These are phyloP conservation scores for Aleiodes sp. DNA, from an alignment of 1,140 invertebrate species.

Conservation along the genomic window DNA sequence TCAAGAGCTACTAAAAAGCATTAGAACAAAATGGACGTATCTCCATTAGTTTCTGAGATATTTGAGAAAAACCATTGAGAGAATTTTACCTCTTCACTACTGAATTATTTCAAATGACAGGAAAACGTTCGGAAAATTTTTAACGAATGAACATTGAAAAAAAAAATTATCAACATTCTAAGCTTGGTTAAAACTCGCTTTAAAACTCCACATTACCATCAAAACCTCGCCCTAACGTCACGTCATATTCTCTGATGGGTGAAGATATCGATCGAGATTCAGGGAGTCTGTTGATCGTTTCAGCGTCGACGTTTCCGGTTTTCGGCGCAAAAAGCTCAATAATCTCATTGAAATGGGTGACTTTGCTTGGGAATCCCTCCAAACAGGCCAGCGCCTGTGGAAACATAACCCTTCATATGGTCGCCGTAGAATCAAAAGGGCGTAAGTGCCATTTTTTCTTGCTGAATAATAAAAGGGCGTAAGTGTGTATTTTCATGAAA, in stretches of 20 bases:
- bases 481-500: too few species aligned
- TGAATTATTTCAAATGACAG: too few species aligned
- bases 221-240: conserved; percentile 30
- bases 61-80: too few species aligned
- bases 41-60: too few species aligned
- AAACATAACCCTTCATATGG: neutral
- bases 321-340: conserved; percentile 51
- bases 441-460: too few species aligned
- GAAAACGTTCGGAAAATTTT: too few species aligned
- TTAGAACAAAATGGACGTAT: too few species aligned
- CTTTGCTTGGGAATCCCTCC: conserved; percentile 52
- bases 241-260: conserved; percentile 36
- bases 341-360: conserved; percentile 50
- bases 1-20: too few species aligned
- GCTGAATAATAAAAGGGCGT: too few species aligned
- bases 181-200: neutral
- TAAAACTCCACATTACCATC: conserved; percentile 43
- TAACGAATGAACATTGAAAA: neutral
- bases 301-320: conserved; percentile 34
- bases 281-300: conserved; percentile 30
- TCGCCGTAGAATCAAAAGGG: too few species aligned
- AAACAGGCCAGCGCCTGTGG: conserved; percentile 49
- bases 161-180: neutral
- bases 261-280: conserved; percentile 40
- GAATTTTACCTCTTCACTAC: too few species aligned